Percentiles rank a stretch among this genome's conserved stretches.
Conservation (phyloP, 2,113 vertebrate species). For the Camelus dromedarius region DNA sequence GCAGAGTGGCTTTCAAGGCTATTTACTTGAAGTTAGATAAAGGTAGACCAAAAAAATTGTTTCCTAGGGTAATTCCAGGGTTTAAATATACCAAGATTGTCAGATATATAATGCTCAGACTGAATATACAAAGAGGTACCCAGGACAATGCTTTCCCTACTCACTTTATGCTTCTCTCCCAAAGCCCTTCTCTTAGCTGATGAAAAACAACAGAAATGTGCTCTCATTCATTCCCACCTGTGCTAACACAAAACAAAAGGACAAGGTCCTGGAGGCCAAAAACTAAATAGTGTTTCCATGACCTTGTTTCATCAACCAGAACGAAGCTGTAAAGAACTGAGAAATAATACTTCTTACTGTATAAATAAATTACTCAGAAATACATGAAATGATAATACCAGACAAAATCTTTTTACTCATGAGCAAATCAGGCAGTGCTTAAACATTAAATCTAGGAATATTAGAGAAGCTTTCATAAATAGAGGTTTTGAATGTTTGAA, state of each 20-base stretch:
- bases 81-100: neutral
- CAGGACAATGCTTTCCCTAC: neutral
- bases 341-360: neutral
- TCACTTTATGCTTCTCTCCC: neutral
- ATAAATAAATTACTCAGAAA: constrained; percentile 11
- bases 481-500: neutral
- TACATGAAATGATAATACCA: neutral
- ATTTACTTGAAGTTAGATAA: neutral
- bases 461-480: neutral
- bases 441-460: neutral
- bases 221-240: neutral
- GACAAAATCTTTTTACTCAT: neutral
- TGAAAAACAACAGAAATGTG: neutral
- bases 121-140: neutral
- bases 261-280: neutral
- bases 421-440: neutral
- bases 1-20: neutral
- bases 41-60: neutral
- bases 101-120: neutral
- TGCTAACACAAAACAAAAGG: neutral
- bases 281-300: neutral
- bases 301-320: neutral
- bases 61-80: neutral
- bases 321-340: neutral
- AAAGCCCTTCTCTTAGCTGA: neutral